Evolutionary conservation across 1,140 invertebrate genomes (phyloP).

Genomic region (Littorina saxatilis): DNA sequence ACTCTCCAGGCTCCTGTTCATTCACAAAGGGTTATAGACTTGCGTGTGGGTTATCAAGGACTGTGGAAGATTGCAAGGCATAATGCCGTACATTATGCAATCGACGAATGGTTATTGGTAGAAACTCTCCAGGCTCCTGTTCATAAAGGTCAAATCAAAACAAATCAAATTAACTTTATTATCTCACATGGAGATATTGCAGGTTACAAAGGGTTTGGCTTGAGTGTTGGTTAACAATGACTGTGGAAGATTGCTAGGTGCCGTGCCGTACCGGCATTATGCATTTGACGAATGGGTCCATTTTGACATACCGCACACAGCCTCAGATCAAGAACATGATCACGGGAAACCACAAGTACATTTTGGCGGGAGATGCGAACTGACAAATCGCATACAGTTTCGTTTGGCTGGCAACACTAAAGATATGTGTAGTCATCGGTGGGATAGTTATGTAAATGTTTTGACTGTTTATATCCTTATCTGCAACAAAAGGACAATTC

Average conservation of each 20-base stretch:
- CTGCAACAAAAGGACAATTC: too few species aligned
- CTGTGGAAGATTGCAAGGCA: not conserved
- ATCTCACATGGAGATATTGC: not conserved
- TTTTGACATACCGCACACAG: not conserved
- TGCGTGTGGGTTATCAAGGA: not conserved
- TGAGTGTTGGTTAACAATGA: not conserved
- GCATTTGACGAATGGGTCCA: conserved; percentile 12
- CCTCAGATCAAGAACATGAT: too few species aligned
- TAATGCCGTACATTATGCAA: not conserved
- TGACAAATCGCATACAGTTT: too few species aligned
- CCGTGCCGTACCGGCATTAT: not conserved
- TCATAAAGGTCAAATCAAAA: not conserved
- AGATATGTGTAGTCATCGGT: too few species aligned
- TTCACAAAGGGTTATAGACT: too few species aligned
- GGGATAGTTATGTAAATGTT: too few species aligned
- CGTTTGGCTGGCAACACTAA: too few species aligned
- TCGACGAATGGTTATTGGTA: conserved; percentile 19
- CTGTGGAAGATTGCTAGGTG: not conserved
- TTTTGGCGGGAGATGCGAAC: too few species aligned
- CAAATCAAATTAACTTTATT: not conserved
- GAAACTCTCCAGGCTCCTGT: conserved; percentile 33
- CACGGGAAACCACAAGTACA: too few species aligned
- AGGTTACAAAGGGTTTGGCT: too few species aligned
- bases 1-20: conserved; percentile 31
- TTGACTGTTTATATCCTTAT: too few species aligned